These are phyloP conservation scores for Tenrec ecaudatus DNA, from an alignment of 2,113 vertebrate genomes.

Conservation along the genomic window DNA sequence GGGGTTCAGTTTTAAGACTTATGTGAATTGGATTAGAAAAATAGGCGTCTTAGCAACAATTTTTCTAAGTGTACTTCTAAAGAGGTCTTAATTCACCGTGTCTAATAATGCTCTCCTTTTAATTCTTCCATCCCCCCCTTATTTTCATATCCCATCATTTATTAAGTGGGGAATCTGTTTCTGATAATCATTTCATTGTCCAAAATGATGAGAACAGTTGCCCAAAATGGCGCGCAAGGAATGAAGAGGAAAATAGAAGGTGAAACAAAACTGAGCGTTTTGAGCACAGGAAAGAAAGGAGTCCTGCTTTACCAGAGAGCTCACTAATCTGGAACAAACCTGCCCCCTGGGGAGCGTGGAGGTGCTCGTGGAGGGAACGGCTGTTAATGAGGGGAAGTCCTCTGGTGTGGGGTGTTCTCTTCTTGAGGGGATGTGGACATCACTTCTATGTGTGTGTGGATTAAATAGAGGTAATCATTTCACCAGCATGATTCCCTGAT, in stretches of 20 bases:
- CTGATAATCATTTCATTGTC: neutral
- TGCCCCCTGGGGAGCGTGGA: neutral
- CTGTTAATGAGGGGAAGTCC: slow-evolving; percentile 3
- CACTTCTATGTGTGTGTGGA: neutral
- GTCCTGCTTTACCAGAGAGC: neutral
- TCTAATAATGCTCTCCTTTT: slow-evolving; percentile 2
- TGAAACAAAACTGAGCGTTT: slow-evolving; percentile 13
- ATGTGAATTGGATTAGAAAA: slow-evolving; percentile 1
- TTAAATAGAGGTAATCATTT: neutral
- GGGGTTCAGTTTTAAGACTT: slow-evolving; percentile 12
- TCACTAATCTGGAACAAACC: neutral
- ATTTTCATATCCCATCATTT: neutral
- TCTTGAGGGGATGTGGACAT: neutral
- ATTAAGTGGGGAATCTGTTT: slow-evolving; percentile 17
- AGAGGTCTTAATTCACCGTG: slow-evolving; percentile 7
- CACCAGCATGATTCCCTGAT: slow-evolving; percentile 17
- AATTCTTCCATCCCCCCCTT: neutral
- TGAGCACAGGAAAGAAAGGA: slow-evolving; percentile 9
- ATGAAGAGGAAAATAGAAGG: neutral
- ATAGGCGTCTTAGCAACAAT: neutral
- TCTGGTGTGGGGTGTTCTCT: slow-evolving; percentile 32
- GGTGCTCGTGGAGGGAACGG: neutral
- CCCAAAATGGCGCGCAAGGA: neutral
- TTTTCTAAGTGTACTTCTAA: slow-evolving; percentile 28
- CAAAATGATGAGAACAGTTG: neutral